Conservation (phyloP, 2,797 vertebrate species). For the Malacoraja senta region DNA sequence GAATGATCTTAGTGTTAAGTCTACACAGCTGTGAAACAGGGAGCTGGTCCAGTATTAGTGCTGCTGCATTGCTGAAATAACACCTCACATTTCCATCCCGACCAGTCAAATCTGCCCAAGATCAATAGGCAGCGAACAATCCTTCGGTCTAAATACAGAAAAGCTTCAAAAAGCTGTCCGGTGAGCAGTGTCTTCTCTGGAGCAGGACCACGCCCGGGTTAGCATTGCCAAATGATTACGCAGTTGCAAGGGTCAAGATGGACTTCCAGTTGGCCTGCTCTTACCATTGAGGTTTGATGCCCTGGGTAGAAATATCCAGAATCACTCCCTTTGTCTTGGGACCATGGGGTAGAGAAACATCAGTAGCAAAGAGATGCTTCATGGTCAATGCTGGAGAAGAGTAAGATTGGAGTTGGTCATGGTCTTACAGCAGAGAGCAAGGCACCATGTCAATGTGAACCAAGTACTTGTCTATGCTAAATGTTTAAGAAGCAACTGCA, state of each 20-base stretch:
- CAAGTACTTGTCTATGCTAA: too few species aligned
- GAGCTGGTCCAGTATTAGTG: neutral
- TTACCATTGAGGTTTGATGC: neutral
- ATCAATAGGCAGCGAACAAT: neutral
- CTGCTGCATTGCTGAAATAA: conserved; percentile 9
- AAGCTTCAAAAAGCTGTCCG: neutral
- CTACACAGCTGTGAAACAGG: neutral
- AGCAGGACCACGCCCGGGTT: neutral
- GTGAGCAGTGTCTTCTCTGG: neutral
- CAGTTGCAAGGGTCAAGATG: neutral
- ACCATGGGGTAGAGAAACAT: neutral
- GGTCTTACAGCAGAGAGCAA: too few species aligned
- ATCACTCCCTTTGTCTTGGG: neutral
- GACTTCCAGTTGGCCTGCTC: neutral
- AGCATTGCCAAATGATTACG: neutral
- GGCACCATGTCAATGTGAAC: too few species aligned
- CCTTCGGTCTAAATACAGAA: neutral
- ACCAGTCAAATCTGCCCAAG: neutral
- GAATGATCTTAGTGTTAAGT: neutral
- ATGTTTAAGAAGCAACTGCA: too few species aligned
- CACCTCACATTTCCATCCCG: neutral
- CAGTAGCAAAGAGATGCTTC: too few species aligned
- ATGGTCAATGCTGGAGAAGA: too few species aligned
- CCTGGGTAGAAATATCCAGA: neutral
- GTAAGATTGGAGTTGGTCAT: too few species aligned